Base-by-base conservation (phyloP, 2,113 vertebrate genomes). In the Ameiurus melas region DNA sequence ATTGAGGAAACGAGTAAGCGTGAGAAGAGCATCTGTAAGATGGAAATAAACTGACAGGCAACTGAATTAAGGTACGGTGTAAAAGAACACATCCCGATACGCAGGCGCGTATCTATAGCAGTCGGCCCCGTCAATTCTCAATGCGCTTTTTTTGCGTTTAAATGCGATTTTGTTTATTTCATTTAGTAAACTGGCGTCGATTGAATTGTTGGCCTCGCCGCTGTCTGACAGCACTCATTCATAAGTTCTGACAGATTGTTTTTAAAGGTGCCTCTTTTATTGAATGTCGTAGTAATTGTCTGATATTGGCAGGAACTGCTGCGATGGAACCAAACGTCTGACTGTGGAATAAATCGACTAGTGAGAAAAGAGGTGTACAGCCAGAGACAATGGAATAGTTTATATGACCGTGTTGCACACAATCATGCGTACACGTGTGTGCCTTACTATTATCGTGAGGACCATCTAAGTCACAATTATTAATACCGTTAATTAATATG, bases 1-100 rank as follows among this genome's bases (percentile, higher is more conserved):
- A 75, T 73, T 77, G 36, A 90, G 87, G 80, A 85, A 88, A 88
- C 87, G 87, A 88, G 83, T 85, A 80, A 88, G 83, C 73, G 71
- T 88, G 83, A 88, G 87, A 88, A 88, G 87, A 88, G 87, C 87
- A 88, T 88, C 83, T 88, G 83, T 85, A 88, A 62, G 87, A 88
- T 88, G 87, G 87, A 88, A 88, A 88, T 85, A 88, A 85, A 62
- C 73, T 88, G 87, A 88, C 87, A 85, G 83, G 87, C 87, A 85
- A 84, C 83, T 64, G 64, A 88, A 78, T 88, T 88, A 88, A 79
- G 73, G 83, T 47, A 55, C 82, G 43, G 70, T 22, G 87, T 84
- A 78, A 78, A 84, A 84, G 71, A 64, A 82, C 68, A 17, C 86
- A 36, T 33, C 64, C 62, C 12, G 13, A 51, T 17, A 70, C 30